Evolutionary conservation across 2,797 vertebrate genomes (phyloP), one percentile per base, ranked within the genome.

Genomic region (Takifugu rubripes): DNA sequence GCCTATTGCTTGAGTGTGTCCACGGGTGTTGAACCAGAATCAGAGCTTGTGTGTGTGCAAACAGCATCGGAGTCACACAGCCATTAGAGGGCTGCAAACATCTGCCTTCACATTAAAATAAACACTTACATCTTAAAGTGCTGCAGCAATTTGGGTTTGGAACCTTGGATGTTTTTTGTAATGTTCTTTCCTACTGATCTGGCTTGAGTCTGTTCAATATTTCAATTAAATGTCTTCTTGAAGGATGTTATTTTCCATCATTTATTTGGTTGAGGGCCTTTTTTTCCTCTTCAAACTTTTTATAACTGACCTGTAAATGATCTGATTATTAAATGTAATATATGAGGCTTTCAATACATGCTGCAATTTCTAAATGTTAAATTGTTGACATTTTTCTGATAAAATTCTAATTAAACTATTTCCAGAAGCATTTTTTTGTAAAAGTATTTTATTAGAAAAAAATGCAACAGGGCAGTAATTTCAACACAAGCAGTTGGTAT

Each of bases 401-500:
- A 14, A 47, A 15, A 50, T 44, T 78, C 8, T 45, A 75, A 82
- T 79, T 73, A 85, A 86, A 67, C 5, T 46, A 21, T 46, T 46
- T 40, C 36, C 11, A 40, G 36, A 21, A 14, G 17, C 0, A 1
- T 2, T 1, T 65, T 14, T 85, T 86, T 72, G 69, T 70, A 90
- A 89, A 91, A 89, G 78, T 83, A 59, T 85, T 92, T 91, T 92
- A 90, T 90, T 92, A 90, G 82, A 90, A 91, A 92, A 90, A 91
- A 89, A 90, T 88, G 88, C 89, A 91, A 89, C 84, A 90, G 88
- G 89, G 87, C 85, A 86, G 85, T 84, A 83, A 89, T 77, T 68
- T 72, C 83, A 84, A 90, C 84, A 88, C 85, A 88, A 72, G 91
- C 92, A 85, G 94, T 93, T 90, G 93, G 91, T 91, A 90, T 91